Evolutionary conservation across 2,888 invertebrate genomes (phyloP).

Genomic region (Malthinus seriepunctatus): DNA sequence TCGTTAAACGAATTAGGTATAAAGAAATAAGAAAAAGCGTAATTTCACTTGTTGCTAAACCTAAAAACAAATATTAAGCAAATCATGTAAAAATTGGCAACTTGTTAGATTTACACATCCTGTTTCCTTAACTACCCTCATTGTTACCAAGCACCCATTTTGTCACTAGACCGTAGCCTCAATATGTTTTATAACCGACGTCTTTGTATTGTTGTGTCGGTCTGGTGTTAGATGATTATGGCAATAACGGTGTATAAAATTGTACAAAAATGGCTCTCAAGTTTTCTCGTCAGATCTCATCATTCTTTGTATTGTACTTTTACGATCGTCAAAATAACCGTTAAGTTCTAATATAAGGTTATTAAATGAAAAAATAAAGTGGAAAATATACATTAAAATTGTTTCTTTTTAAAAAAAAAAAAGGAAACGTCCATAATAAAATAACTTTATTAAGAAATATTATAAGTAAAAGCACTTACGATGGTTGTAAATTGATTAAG

Average conservation of each 20-base stretch:
- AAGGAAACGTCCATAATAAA: too few species aligned
- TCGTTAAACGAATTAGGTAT: too few species aligned
- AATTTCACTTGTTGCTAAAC: background rate
- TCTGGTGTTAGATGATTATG: conserved; percentile 22
- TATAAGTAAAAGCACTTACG: too few species aligned
- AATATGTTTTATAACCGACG: conserved; percentile 25
- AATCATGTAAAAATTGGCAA: conserved; percentile 26
- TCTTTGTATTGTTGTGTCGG: conserved; percentile 17
- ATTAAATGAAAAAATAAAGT: background rate
- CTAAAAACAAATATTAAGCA: conserved; percentile 10
- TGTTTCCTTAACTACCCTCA: conserved; percentile 23
- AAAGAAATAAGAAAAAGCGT: too few species aligned
- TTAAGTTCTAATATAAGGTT: too few species aligned
- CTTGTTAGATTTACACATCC: conserved; percentile 27
- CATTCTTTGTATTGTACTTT: background rate
- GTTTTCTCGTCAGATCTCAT: background rate
- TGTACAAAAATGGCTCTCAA: background rate
- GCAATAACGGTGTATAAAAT: conserved; percentile 14
- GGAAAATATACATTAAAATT: too few species aligned
- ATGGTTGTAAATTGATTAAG: too few species aligned
- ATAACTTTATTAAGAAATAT: too few species aligned
- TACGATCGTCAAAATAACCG: too few species aligned
- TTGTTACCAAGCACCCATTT: conserved; percentile 24
- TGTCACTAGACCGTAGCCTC: conserved; percentile 16
- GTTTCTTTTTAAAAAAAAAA: too few species aligned